Percentiles rank a stretch among this genome's conserved stretches.
phyloP scores from a whole-genome alignment of 2,888 invertebrate genomes.

The Belgica antarctica region DNA sequence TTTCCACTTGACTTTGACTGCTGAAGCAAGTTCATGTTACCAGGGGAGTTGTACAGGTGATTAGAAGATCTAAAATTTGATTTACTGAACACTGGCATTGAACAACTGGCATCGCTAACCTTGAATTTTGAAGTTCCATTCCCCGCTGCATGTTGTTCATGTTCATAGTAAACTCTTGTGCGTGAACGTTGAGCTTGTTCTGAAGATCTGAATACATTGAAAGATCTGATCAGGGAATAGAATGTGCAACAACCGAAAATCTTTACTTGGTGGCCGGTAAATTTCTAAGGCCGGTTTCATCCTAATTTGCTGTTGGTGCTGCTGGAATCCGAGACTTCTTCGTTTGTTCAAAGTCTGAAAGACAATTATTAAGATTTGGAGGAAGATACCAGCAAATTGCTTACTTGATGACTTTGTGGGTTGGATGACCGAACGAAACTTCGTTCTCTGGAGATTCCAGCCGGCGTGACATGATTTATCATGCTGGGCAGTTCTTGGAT shows the following conservation, averaged over 20 bases:
- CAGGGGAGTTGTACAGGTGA: slow-evolving; percentile 12
- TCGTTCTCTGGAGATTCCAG: slow-evolving; percentile 65
- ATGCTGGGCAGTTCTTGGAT: slow-evolving; percentile 32
- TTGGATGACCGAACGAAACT: slow-evolving; percentile 62
- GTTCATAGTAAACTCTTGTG: slow-evolving; percentile 83
- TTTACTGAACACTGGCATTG: not conserved
- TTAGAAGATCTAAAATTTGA: slow-evolving; percentile 16
- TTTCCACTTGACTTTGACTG: slow-evolving; percentile 60
- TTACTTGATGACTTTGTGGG: slow-evolving; percentile 60
- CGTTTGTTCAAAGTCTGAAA: slow-evolving; percentile 65
- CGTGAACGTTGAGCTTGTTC: slow-evolving; percentile 80
- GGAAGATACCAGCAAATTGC: not conserved
- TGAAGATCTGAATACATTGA: slow-evolving; percentile 57
- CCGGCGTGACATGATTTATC: slow-evolving; percentile 48
- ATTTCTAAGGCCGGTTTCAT: slow-evolving; percentile 84
- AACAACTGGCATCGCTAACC: not conserved
- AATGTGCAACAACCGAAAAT: slow-evolving; percentile 37
- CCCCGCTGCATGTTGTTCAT: slow-evolving; percentile 57
- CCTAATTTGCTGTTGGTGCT: slow-evolving; percentile 56
- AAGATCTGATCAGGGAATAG: not conserved
- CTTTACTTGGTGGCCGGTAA: slow-evolving; percentile 82
- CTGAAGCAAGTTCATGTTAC: slow-evolving; percentile 48
- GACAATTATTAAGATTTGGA: not conserved
- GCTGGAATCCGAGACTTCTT: slow-evolving; percentile 66
- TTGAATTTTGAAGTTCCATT: slow-evolving; percentile 4